These are phyloP conservation scores for Gobiocypris rarus DNA, from an alignment of 2,113 vertebrate genomes.

Conservation along the genomic window DNA sequence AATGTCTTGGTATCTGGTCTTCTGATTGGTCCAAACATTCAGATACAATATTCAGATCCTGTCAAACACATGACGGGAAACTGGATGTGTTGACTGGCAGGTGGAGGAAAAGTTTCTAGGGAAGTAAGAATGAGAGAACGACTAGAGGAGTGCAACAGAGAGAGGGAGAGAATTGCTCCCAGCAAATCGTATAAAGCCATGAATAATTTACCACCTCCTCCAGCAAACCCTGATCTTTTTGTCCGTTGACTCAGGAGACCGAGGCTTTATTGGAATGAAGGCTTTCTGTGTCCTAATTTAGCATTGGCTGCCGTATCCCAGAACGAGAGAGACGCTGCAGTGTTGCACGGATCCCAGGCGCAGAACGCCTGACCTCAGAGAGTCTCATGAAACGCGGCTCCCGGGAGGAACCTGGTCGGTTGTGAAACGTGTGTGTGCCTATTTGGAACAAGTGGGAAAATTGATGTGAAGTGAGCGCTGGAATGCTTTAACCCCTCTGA, in stretches of 20 bases:
- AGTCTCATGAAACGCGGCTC: neutral
- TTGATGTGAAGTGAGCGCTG: slow-evolving; percentile 8
- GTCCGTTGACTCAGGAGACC: slow-evolving; percentile 63
- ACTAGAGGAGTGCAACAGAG: slow-evolving; percentile 6
- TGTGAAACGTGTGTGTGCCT: slow-evolving; percentile 19
- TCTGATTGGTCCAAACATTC: slow-evolving; percentile 1
- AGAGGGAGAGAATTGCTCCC: slow-evolving; percentile 43
- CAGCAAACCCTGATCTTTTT: slow-evolving; percentile 66
- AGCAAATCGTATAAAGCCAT: slow-evolving; percentile 66
- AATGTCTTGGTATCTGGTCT: neutral
- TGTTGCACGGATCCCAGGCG: slow-evolving; percentile 45
- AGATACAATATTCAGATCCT: slow-evolving; percentile 11
- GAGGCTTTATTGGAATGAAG: slow-evolving; percentile 59
- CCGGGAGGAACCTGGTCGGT: neutral
- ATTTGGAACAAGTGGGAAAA: slow-evolving; percentile 7
- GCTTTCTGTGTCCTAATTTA: slow-evolving; percentile 67
- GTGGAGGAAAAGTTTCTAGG: slow-evolving; percentile 21
- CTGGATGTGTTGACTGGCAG: slow-evolving; percentile 10
- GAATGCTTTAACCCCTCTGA: slow-evolving; percentile 30
- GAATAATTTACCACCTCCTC: slow-evolving; percentile 72
- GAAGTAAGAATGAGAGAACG: slow-evolving; percentile 2
- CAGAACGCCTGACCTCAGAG: slow-evolving; percentile 40
- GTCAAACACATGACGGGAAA: neutral
- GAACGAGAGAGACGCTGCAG: slow-evolving; percentile 48
- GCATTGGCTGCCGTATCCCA: slow-evolving; percentile 61